phyloP scores from a whole-genome alignment of 1,140 invertebrate genomes.

The Lordiphosa stackelbergi region DNA sequence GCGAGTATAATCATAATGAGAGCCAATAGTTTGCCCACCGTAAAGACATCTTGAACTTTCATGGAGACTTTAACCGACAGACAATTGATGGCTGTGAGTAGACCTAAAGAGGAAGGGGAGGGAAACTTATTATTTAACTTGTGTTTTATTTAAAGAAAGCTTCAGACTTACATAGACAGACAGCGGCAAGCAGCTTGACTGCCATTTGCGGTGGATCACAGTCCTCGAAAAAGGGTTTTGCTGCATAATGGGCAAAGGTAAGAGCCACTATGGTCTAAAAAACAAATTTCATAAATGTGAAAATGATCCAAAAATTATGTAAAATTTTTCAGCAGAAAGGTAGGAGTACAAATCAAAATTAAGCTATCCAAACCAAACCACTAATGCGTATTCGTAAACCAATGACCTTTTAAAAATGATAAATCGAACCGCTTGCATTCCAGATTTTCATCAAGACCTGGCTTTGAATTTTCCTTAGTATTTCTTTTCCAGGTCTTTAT shows the following conservation, averaged over 20 bases:
- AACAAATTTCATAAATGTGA: not conserved
- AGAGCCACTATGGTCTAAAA: slow-evolving; percentile 88
- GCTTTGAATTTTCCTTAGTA: no score
- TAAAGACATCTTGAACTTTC: slow-evolving; percentile 93
- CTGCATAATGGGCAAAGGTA: slow-evolving; percentile 87
- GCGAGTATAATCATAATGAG: slow-evolving; percentile 89
- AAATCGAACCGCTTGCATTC: no score
- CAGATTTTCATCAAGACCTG: no score
- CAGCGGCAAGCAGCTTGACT: slow-evolving; percentile 84
- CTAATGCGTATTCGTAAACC: no score
- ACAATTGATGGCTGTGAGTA: slow-evolving; percentile 93
- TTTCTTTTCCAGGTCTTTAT: no score
- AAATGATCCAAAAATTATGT: no score
- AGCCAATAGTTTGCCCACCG: slow-evolving; percentile 91
- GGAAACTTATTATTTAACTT: not conserved
- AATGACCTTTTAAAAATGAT: no score
- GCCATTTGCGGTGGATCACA: slow-evolving; percentile 83
- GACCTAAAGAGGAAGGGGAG: slow-evolving; percentile 79
- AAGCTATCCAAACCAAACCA: no score
- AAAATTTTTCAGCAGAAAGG: no score
- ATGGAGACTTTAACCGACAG: slow-evolving; percentile 92
- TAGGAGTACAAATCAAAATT: no score
- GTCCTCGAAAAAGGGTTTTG: slow-evolving; percentile 89
- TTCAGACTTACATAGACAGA: slow-evolving; percentile 85
- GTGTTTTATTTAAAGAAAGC: no score